Conservation (phyloP, 2,888 invertebrate genomes). For the Crocallis elinguaria region DNA sequence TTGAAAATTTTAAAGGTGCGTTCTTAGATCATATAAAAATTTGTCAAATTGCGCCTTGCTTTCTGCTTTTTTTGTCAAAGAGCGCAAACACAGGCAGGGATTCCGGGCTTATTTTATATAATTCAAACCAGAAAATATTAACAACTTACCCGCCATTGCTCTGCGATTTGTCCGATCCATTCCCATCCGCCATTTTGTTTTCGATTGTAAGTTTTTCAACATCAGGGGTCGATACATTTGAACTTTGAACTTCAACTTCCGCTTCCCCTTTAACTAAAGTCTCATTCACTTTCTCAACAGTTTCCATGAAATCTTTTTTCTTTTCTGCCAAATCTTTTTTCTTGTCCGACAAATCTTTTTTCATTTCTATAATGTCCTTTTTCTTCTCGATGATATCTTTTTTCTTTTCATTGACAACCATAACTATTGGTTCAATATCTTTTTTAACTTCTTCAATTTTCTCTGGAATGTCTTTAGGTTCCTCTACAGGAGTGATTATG, state of each 20-base stretch:
- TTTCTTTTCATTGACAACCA: constrained; percentile 73
- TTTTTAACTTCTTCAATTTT: constrained; percentile 50
- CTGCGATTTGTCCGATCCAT: constrained; percentile 70
- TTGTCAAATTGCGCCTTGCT: too few species aligned
- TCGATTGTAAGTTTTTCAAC: constrained; percentile 54
- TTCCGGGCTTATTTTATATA: too few species aligned
- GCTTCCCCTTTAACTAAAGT: constrained; percentile 84
- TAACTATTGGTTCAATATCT: constrained; percentile 71
- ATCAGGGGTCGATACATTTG: constrained; percentile 77
- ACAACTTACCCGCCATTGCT: constrained; percentile 78
- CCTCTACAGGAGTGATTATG: constrained; percentile 77
- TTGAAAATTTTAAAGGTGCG: too few species aligned
- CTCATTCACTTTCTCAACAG: constrained; percentile 66
- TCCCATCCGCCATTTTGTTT: constrained; percentile 61
- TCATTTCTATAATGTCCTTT: constrained; percentile 50
- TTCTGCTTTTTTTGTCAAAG: too few species aligned
- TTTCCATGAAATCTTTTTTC: constrained; percentile 52
- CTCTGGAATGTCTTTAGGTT: constrained; percentile 57
- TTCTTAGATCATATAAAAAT: too few species aligned
- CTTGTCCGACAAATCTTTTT: constrained; percentile 57
- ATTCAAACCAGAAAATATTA: neutral
- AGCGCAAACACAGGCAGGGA: too few species aligned
- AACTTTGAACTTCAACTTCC: constrained; percentile 86
- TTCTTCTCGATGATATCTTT: constrained; percentile 60
- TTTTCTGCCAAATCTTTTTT: constrained; percentile 52